phyloP scores from a whole-genome alignment of 2,113 vertebrate genomes.

The Miniopterus natalensis region DNA sequence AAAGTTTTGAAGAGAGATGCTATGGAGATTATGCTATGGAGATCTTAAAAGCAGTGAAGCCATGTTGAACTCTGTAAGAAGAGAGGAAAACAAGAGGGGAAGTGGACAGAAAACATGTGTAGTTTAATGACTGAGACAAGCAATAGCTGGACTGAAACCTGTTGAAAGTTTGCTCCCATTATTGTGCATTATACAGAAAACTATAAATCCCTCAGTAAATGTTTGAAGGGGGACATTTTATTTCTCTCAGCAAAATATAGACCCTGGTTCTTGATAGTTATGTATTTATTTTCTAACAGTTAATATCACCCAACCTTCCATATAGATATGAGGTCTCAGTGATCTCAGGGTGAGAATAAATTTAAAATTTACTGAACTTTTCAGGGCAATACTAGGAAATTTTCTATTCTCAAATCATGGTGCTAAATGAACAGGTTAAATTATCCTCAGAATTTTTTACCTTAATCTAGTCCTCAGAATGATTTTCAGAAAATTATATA shows the following conservation, averaged over 20 bases:
- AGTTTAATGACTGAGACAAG: neutral
- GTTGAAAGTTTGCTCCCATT: neutral
- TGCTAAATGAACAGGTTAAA: neutral
- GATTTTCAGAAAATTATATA: neutral
- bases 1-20: neutral
- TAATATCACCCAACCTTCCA: neutral
- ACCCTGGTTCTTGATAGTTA: neutral
- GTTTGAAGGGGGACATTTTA: neutral
- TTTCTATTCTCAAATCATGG: neutral
- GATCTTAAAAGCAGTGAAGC: neutral
- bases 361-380: neutral
- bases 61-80: neutral
- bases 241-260: neutral
- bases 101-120: neutral
- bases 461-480: neutral
- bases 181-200: neutral
- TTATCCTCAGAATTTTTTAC: neutral
- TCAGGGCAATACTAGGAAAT: neutral
- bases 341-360: neutral
- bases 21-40: neutral
- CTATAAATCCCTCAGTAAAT: neutral
- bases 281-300: neutral
- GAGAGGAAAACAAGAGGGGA: neutral
- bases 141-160: neutral
- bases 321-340: neutral